Base-by-base conservation (phyloP, 2,888 invertebrate species). In the Napeogenes inachia region DNA sequence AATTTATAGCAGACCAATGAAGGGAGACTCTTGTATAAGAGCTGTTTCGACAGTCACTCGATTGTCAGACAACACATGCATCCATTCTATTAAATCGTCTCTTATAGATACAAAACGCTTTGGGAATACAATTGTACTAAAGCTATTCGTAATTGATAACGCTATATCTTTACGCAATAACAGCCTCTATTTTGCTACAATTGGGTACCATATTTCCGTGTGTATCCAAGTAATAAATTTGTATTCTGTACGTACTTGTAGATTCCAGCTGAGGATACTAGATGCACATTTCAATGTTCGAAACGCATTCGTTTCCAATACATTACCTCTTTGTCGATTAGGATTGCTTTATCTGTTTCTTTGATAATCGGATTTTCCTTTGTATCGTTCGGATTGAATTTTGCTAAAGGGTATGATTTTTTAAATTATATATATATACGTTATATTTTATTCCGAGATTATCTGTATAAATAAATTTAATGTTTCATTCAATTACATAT, bases 251-350 rank as follows among this genome's bases (percentile, higher is more conserved):
- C 56, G 60, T 46, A 56, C 55, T 56, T 56, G 56, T 56, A 56
- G 60, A 60, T 60, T 56, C 42, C 32, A 56, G 45, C 56, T 56
- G 54, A 45, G 21, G 10, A 42, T 42, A 56, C 59, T 62, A 57
- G 64, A 65, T 65, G 65, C 61, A 63, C 64, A 69, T 68, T 67
- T 64, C 67, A 69, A 68, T 69, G 70, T 65, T 60, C 64, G 50
- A 56, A 64, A 67, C 60, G 62, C 62, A 64, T 61, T 64, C 63
- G 61, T 62, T 70, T 69, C 69, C 69, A 66, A 70, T 69, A 65
- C 69, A 70, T 69, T 70, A 69, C 61, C 64, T 62, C 68, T 62
- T 60, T 59, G 64, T 66, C 67, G 66, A 66, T 67, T 68, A 66
- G 60, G 63, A 70, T 68, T 64, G 63, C 65, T 70, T 68, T 67